A percentile compares a stretch with the other conserved stretches of the same genome.
phyloP scores from a whole-genome alignment of 2,888 invertebrate species.

The Rapana venosa region DNA sequence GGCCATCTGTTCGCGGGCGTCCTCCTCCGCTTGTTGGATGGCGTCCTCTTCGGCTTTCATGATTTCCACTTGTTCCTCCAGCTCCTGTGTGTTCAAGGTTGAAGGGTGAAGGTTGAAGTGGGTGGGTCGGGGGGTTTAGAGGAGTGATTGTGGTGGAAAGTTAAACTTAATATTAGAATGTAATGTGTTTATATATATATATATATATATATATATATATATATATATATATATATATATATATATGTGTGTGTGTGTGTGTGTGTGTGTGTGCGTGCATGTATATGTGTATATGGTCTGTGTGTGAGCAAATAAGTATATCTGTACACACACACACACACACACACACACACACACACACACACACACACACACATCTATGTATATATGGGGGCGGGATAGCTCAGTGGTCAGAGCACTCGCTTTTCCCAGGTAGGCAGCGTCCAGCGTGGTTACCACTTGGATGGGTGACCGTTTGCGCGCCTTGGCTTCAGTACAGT shows the following conservation, averaged over 20 bases:
- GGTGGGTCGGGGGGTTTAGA: neutral
- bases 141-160: neutral
- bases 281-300: too few species aligned
- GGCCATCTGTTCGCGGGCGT: constrained; percentile 65
- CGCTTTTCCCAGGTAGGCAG: too few species aligned
- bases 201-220: neutral
- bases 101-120: neutral
- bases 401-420: too few species aligned
- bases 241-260: neutral
- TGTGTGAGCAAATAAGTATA: neutral
- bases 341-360: neutral
- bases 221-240: too few species aligned
- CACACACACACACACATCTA: neutral
- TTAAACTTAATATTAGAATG: neutral
- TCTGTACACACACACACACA: neutral
- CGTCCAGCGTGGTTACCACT: too few species aligned
- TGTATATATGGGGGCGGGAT: too few species aligned
- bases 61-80: constrained; percentile 64
- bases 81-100: constrained; percentile 51
- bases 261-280: neutral
- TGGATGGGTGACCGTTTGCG: too few species aligned
- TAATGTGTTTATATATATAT: neutral
- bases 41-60: constrained; percentile 66
- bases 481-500: too few species aligned
- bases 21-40: constrained; percentile 67